A percentile compares a stretch with the other conserved stretches of the same genome.
Conservation (phyloP, 2,113 vertebrate genomes). For the Eolophus roseicapilla region DNA sequence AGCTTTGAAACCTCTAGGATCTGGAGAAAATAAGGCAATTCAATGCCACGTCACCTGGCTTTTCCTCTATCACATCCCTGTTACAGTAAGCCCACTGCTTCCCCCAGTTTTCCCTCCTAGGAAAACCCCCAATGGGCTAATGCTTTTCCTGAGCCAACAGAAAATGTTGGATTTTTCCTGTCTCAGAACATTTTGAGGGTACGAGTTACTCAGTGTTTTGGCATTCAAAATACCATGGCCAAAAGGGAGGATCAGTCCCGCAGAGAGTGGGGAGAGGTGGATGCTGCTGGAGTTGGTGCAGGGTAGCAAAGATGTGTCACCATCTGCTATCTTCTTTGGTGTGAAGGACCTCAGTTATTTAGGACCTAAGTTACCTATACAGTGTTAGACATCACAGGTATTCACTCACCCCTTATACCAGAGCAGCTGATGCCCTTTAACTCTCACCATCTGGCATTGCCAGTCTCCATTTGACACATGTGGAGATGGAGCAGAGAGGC, state of each 20-base stretch:
- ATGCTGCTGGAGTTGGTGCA: background rate
- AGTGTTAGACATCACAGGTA: background rate
- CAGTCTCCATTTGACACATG: background rate
- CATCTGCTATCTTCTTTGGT: background rate
- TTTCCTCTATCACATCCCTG: background rate
- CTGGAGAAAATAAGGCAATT: background rate
- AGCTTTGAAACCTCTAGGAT: background rate
- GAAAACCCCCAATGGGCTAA: background rate
- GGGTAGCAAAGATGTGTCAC: background rate
- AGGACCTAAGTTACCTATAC: background rate
- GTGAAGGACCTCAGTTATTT: background rate
- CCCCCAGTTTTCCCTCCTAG: background rate
- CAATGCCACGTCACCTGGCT: background rate
- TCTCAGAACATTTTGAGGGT: background rate
- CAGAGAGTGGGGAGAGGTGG: background rate
- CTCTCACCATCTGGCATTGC: background rate
- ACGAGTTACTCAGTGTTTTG: background rate
- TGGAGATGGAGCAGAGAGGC: background rate
- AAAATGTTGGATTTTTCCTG: background rate
- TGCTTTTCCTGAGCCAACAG: background rate
- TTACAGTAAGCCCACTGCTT: background rate
- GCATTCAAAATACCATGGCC: background rate
- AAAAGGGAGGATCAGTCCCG: background rate
- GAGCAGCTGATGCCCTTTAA: background rate
- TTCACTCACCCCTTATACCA: background rate